A percentile compares a stretch with the other conserved stretches of the same genome.
Evolutionary conservation across 2,888 invertebrate species (phyloP).

Genomic region (Rhingia rostrata): DNA sequence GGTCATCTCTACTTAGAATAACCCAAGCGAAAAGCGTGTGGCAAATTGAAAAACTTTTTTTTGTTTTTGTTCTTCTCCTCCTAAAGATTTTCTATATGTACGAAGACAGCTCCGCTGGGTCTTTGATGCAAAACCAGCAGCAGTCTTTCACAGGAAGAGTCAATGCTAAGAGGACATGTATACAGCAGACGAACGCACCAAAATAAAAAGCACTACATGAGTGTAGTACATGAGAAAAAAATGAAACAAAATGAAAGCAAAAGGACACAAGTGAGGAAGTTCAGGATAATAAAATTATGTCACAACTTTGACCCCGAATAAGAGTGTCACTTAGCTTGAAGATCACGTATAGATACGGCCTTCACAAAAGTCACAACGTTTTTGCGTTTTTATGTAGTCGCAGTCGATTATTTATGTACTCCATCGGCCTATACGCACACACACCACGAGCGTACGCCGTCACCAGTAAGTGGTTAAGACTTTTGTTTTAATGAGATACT

Average conservation of each 20-base stretch:
- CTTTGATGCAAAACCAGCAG: not conserved
- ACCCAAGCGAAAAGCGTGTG: constrained; percentile 58
- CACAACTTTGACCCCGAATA: constrained; percentile 62
- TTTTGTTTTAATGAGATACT: constrained; percentile 51
- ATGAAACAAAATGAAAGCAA: constrained; percentile 13
- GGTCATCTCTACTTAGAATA: constrained; percentile 58
- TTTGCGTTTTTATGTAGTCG: constrained; percentile 34
- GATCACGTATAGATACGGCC: constrained; percentile 47
- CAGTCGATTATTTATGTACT: constrained; percentile 36
- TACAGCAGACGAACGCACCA: not conserved
- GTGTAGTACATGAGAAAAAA: not conserved
- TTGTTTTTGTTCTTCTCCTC: not conserved
- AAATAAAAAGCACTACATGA: not conserved
- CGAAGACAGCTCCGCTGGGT: not conserved
- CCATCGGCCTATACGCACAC: not conserved
- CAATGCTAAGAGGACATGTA: constrained; percentile 4
- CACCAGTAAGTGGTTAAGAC: constrained; percentile 38
- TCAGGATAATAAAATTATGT: constrained; percentile 71
- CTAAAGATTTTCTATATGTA: constrained; percentile 15
- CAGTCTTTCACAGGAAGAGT: constrained; percentile 3
- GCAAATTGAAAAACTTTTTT: constrained; percentile 71
- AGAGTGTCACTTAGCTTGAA: constrained; percentile 47
- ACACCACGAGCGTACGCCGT: not conserved
- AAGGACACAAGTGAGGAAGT: constrained; percentile 49
- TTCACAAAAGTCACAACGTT: not conserved